Evolutionary conservation across 1,140 invertebrate genomes (phyloP).

Genomic region (Apis mellifera): DNA sequence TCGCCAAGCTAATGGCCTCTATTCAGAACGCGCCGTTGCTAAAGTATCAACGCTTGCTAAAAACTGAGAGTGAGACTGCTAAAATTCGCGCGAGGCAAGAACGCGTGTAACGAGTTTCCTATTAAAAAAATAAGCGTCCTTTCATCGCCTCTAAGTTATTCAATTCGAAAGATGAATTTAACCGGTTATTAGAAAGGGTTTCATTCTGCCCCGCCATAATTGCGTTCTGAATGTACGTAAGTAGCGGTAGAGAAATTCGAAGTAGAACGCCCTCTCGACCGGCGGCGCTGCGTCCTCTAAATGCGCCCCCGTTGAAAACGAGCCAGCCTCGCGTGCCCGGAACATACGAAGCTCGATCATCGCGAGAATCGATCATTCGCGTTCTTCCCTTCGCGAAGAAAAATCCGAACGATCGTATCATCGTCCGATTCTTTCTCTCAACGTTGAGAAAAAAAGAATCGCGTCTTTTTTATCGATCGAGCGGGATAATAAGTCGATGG

Average conservation of each 20-base stretch:
- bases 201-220: slow-evolving; percentile 1
- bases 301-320: background rate
- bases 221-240: slow-evolving; percentile 10
- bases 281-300: background rate
- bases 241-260: slow-evolving; percentile 2
- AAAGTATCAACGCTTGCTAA: slow-evolving; percentile 2
- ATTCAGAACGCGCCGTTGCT: background rate
- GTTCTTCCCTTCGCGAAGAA: background rate
- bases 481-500: background rate
- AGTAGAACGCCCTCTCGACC: background rate
- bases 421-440: background rate
- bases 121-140: slow-evolving; percentile 33
- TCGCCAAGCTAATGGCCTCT: slow-evolving; percentile 22
- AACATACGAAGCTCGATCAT: background rate
- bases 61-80: background rate
- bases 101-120: slow-evolving; percentile 24
- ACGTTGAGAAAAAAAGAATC: too few relatives aligned
- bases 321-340: background rate
- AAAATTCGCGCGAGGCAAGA: background rate
- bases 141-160: slow-evolving; percentile 30
- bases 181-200: slow-evolving; percentile 29
- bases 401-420: background rate
- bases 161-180: slow-evolving; percentile 27
- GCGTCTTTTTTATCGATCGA: background rate
- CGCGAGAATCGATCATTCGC: background rate